Evolutionary conservation across 1,140 invertebrate species (phyloP), one percentile per base, ranked within the genome.

Genomic region (Theocolax elegans): DNA sequence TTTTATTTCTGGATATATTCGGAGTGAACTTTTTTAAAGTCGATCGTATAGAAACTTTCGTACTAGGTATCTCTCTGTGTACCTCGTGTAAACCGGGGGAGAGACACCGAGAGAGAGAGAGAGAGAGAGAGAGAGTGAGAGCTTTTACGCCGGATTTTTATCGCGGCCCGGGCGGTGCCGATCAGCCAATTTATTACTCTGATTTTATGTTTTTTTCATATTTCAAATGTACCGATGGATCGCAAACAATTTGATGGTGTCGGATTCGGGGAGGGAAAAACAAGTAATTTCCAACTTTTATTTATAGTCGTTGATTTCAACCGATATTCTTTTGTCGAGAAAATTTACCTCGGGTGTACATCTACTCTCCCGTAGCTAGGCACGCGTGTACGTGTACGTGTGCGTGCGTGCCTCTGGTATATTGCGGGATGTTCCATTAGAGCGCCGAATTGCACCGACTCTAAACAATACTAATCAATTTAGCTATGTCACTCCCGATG

Each of bases 281-380:
- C 66, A 60, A 68, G 66, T 68, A 54, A 38, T 68, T 62, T 29
- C 56, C 21, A 68, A 60, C 40, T 68, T 68, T 68, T 68, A 60
- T 68, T 68, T 68, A 68, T 68, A 68, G 66, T 46, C 66, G 66
- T 68, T 68, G 44, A 68, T 68, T 68, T 60, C 31, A n/a, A n/a
- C 54, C 54, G 42, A n/a, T 44, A 3, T 35, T 35, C 48, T 53
- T 38, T 40, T 53, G 3, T 25, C 49, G 4, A 35, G 10, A 4
- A 35, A 10, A 4, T 6, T 35, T 35, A 10, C 31, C 10, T 4
- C 31, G 4, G 31, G 4, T 35, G 31, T 35, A n/a, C n/a, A n/a
- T n/a, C n/a, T n/a, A n/a, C n/a, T n/a, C n/a, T n/a, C n/a, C n/a
- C n/a, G n/a, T n/a, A n/a, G n/a, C n/a, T n/a, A n/a, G 4, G 31